Percentiles rank a stretch among this genome's conserved stretches.
Evolutionary conservation across 2,113 vertebrate genomes (phyloP).

Genomic region (human): DNA sequence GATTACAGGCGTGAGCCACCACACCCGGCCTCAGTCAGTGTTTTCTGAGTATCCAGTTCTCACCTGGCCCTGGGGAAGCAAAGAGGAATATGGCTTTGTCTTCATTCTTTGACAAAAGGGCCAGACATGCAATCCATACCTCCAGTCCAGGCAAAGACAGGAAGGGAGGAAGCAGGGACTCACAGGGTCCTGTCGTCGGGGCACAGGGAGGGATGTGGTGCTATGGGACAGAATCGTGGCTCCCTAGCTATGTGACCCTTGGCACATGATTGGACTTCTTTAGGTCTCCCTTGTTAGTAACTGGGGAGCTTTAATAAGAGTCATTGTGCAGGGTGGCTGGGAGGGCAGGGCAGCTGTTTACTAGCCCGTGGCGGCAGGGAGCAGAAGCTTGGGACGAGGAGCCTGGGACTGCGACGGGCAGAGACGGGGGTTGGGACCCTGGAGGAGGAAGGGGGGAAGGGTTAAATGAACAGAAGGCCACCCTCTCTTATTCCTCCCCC

Average conservation of each 20-base stretch:
- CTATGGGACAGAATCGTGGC: not conserved
- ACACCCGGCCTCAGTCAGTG: fast-evolving
- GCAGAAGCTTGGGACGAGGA: not conserved
- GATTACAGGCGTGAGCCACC: too few species aligned
- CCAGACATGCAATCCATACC: fast-evolving
- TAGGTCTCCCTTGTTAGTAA: not conserved
- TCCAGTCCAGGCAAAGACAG: not conserved
- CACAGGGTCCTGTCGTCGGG: too few species aligned
- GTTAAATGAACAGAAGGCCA: not conserved
- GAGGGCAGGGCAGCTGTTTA: not conserved
- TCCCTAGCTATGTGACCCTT: not conserved
- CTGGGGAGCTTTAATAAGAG: not conserved
- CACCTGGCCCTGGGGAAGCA: not conserved
- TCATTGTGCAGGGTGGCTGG: not conserved
- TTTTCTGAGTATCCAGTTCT: not conserved
- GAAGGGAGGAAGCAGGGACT: not conserved
- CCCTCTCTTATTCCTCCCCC: not conserved
- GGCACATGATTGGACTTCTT: not conserved
- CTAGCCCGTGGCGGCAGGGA: not conserved
- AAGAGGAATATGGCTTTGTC: not conserved
- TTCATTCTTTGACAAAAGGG: not conserved
- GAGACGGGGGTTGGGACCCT: not conserved
- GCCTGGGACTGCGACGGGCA: too few species aligned
- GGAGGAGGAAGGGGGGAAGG: not conserved
- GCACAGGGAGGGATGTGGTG: fast-evolving